Percentiles rank a stretch among this genome's conserved stretches.
Evolutionary conservation across 2,113 vertebrate species (phyloP).

Genomic region (Procavia capensis): DNA sequence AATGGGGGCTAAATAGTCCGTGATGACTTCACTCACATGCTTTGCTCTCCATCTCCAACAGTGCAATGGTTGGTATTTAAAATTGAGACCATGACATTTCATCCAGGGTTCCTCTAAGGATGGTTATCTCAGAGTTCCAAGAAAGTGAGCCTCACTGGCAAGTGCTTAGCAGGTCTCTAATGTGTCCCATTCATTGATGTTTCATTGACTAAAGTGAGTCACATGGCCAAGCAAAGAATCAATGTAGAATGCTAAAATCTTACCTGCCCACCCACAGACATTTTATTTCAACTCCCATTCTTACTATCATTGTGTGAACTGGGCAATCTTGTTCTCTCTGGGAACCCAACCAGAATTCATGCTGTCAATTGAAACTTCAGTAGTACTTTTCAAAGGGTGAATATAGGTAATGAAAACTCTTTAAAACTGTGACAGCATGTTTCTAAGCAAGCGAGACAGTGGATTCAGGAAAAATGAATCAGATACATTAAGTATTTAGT

Average conservation of each 20-base stretch:
- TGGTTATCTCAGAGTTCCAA: not conserved
- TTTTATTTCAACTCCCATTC: not conserved
- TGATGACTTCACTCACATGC: not conserved
- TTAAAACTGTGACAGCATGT: not conserved
- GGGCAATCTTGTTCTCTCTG: not conserved
- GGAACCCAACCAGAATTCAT: not conserved
- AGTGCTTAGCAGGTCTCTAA: not conserved
- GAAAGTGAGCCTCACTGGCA: not conserved
- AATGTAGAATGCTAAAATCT: not conserved
- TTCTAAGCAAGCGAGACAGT: not conserved
- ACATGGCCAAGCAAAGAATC: not conserved
- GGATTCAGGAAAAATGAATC: not conserved
- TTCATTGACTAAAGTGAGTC: not conserved
- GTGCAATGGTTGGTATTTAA: not conserved
- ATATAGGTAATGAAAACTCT: not conserved
- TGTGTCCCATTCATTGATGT: not conserved
- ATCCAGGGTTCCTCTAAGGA: not conserved
- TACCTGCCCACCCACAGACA: not conserved
- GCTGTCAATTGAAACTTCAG: not conserved
- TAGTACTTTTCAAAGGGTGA: not conserved
- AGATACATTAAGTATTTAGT: not conserved
- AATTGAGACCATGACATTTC: not conserved
- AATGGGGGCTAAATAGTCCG: not conserved
- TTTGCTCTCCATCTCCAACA: not conserved
- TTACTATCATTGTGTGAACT: not conserved